phyloP scores from a whole-genome alignment of 2,888 invertebrate genomes.

The Chrysolina haemoptera region DNA sequence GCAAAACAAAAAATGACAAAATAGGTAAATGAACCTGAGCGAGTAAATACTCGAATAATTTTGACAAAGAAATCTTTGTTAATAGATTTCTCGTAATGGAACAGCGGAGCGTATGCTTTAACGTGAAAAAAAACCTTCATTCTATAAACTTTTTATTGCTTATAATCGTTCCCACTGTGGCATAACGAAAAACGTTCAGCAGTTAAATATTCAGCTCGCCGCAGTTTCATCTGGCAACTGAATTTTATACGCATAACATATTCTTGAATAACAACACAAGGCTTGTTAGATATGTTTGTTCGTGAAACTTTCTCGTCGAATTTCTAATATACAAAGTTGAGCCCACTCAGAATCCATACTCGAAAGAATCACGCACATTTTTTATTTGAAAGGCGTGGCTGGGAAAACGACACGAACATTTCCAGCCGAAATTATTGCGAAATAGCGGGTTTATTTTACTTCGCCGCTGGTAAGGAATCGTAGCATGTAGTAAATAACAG shows the following conservation, averaged over 20 bases:
- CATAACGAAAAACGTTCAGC: not conserved
- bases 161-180: not conserved
- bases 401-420: constrained; percentile 4
- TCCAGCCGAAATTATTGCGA: not conserved
- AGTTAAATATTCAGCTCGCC: constrained; percentile 1
- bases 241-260: not conserved
- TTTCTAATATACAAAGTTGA: not conserved
- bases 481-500: not conserved
- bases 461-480: not conserved
- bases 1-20: no score
- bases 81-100: no score
- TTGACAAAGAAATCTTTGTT: no score
- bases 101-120: no score
- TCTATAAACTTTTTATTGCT: not conserved
- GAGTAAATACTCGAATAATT: no score
- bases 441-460: not conserved
- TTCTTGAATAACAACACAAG: not conserved
- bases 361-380: constrained; percentile 13
- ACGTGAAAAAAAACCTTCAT: not conserved
- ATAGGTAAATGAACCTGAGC: no score
- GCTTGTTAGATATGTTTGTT: constrained; percentile 3
- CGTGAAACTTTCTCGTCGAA: not conserved
- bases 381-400: not conserved
- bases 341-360: constrained; percentile 2
- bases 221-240: not conserved